Evolutionary conservation across 2,113 vertebrate genomes (phyloP).

Genomic region (Chlamydotis undulata): DNA sequence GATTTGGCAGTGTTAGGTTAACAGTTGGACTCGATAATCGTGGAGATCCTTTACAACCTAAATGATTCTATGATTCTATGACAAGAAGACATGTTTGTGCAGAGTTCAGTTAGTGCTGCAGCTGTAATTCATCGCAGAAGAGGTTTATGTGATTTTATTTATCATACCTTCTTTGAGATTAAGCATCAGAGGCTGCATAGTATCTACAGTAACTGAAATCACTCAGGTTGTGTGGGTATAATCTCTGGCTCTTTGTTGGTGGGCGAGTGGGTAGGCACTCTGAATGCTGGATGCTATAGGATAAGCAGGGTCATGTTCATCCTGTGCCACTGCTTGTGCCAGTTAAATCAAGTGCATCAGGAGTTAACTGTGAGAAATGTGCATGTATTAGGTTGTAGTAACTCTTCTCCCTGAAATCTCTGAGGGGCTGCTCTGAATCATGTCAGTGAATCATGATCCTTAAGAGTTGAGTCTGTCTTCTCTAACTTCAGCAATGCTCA

Average conservation of each 20-base stretch:
- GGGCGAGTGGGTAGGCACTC: not conserved
- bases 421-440: not conserved
- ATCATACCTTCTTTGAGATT: not conserved
- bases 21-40: no score
- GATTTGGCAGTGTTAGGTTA: no score
- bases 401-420: not conserved
- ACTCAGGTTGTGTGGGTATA: not conserved
- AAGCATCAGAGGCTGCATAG: not conserved
- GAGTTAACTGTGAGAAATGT: not conserved
- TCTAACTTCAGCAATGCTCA: not conserved
- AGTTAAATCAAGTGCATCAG: not conserved
- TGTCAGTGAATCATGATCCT: not conserved
- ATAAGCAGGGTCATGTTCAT: not conserved
- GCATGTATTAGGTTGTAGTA: not conserved
- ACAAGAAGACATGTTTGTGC: not conserved
- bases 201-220: not conserved
- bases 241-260: not conserved
- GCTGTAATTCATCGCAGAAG: not conserved
- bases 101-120: not conserved
- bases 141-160: not conserved
- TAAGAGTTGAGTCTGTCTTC: not conserved
- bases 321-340: not conserved
- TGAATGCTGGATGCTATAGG: not conserved
- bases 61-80: not conserved
- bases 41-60: no score